Evolutionary conservation across 1,140 invertebrate genomes (phyloP).

Genomic region (Uloborus diversus): DNA sequence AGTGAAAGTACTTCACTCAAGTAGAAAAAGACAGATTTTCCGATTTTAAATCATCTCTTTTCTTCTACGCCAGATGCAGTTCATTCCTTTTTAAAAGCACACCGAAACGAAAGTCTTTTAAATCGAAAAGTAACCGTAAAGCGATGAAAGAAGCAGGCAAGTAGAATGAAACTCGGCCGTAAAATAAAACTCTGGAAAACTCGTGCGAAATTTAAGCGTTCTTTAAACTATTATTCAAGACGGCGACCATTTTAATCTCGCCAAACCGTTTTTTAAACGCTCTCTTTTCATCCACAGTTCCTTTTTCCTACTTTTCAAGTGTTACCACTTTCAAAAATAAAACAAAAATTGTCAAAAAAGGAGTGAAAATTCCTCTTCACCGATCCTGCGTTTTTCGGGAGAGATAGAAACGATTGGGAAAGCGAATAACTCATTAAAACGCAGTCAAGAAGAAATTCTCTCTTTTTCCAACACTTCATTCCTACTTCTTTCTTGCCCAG

Average conservation of each 20-base stretch:
- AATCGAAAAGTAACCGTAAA: background rate
- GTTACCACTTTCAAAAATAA: background rate
- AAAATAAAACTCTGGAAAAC: slow-evolving; percentile 31
- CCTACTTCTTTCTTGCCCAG: slow-evolving; percentile 2
- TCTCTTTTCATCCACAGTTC: background rate
- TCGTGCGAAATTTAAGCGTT: slow-evolving; percentile 40
- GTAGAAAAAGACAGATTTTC: background rate
- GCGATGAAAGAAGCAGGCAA: background rate
- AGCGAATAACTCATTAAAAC: slow-evolving; percentile 52
- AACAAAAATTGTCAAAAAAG: slow-evolving; percentile 30
- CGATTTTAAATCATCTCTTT: slow-evolving; percentile 26
- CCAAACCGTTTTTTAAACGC: slow-evolving; percentile 42
- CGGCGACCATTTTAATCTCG: slow-evolving; percentile 45
- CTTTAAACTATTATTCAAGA: slow-evolving; percentile 50
- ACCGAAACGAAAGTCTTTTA: slow-evolving; percentile 29
- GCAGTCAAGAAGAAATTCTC: slow-evolving; percentile 50
- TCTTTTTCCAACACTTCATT: background rate
- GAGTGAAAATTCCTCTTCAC: slow-evolving; percentile 33
- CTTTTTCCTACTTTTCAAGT: slow-evolving; percentile 8
- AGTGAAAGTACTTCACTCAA: background rate
- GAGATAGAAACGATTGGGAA: slow-evolving; percentile 37
- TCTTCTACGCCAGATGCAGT: slow-evolving; percentile 25
- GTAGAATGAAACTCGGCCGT: background rate
- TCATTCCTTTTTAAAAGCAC: slow-evolving; percentile 38
- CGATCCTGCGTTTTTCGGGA: slow-evolving; percentile 15